Percentiles rank a stretch among this genome's conserved stretches.
phyloP scores from a whole-genome alignment of 2,113 vertebrate genomes.

The Cyphomyrus discorhynchus region DNA sequence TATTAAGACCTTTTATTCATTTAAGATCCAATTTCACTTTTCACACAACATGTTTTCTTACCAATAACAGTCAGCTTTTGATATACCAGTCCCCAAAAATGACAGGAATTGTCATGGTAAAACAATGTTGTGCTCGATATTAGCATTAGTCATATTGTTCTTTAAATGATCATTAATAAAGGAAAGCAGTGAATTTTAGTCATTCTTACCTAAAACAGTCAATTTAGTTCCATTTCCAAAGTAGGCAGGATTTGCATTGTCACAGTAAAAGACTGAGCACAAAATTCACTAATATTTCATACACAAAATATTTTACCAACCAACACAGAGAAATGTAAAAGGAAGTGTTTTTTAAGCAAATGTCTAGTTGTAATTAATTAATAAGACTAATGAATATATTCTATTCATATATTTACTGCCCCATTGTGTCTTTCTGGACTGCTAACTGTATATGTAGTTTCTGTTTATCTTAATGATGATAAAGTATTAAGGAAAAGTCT shows the following conservation, averaged over 20 bases:
- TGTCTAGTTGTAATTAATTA: neutral
- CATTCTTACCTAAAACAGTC: constrained; percentile 41
- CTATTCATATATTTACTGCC: neutral
- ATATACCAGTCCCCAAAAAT: constrained; percentile 34
- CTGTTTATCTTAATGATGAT: neutral
- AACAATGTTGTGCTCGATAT: neutral
- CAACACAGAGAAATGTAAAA: neutral
- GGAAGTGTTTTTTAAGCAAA: neutral
- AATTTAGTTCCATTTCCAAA: constrained; percentile 42
- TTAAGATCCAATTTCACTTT: neutral
- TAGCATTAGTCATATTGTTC: neutral
- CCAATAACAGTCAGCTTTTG: constrained; percentile 41
- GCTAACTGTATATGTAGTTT: neutral
- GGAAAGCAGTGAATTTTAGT: neutral
- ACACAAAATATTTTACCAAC: neutral
- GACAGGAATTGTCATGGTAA: constrained; percentile 27
- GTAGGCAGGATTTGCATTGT: constrained; percentile 27
- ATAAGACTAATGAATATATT: neutral
- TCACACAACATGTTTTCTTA: constrained; percentile 28
- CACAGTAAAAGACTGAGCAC: constrained; percentile 13
- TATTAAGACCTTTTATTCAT: neutral
- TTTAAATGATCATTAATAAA: neutral
- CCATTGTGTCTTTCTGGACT: neutral
- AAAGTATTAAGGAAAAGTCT: neutral
- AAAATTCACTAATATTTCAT: neutral